Percentiles rank a stretch among this genome's conserved stretches.
phyloP scores from a whole-genome alignment of 2,113 vertebrate genomes.

The Podarcis raffonei region DNA sequence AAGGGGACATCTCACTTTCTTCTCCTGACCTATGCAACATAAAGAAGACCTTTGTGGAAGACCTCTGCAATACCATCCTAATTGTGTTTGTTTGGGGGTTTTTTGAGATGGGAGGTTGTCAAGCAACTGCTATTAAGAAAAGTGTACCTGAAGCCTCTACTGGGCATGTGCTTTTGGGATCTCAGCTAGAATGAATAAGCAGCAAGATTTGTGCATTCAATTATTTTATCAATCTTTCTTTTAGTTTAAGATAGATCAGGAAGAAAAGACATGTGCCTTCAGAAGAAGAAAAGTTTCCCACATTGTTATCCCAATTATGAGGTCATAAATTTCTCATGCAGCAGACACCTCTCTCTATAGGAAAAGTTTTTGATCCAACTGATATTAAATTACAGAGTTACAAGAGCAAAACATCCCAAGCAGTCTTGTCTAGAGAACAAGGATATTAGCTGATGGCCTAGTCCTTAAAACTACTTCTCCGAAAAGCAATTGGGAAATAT shows the following conservation, averaged over 20 bases:
- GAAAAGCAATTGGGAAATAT: conserved; percentile 34
- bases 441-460: neutral
- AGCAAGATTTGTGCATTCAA: neutral
- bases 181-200: neutral
- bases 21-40: neutral
- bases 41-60: neutral
- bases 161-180: neutral
- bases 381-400: conserved; percentile 11
- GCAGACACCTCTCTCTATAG: neutral
- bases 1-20: neutral
- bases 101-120: neutral
- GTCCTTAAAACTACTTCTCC: neutral
- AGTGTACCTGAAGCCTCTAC: neutral
- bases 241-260: neutral
- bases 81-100: neutral
- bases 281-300: neutral
- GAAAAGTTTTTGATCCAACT: neutral
- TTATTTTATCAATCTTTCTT: neutral
- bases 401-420: conserved; percentile 20
- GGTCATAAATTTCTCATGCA: neutral
- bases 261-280: neutral
- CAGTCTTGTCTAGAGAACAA: conserved; percentile 3
- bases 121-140: neutral
- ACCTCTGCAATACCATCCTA: neutral
- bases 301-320: conserved; percentile 10